Base-by-base conservation (phyloP, 2,797 vertebrate species). In the Iguana delicatissima region DNA sequence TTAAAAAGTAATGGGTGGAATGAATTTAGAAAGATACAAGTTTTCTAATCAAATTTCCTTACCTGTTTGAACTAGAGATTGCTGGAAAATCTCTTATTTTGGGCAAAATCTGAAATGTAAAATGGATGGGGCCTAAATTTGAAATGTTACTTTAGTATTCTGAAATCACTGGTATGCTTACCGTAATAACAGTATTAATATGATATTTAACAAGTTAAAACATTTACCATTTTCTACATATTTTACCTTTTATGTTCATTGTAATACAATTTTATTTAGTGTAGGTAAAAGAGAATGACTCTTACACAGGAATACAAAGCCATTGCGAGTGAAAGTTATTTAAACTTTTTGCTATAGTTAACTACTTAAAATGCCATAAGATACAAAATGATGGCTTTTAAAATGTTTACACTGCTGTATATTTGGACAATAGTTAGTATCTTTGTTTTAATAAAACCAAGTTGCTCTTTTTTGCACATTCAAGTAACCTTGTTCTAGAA, bases 401-500 rank as follows among this genome's bases (percentile, higher is more conserved):
- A 93, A 84, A 88, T 91, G 85, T 86, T 92, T 93, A 89, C 81
- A 80, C 4, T 89, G 55, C 76, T 89, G 29, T 86, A 59, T n/a
- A 72, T 85, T 93, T 74, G 80, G 22, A 92, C 46, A 92, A 18
- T 72, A 83, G 2, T 90, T 72, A 83, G 3, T 90, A 57, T 88
- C 73, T 84, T 50, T 83, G 74, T 90, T 92, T 84, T 89, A 92
- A 72, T 93, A 5, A 92, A 67, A 35, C 84, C 90, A 91, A 55
- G 77, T 92, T 87, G 85, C 55, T 64, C 79, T 90, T 52, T 95
- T 93, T 94, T 94, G 91, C 86, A 92, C 38, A 92, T 64, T 50
- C 89, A 85, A 84, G 88, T 91, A 59, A 87, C 62, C 89, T 42
- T 90, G 50, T 29, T 88, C 79, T 94, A 90, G 64, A 84, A 82